Evolutionary conservation across 2,888 invertebrate genomes (phyloP), one percentile per base, ranked within the genome.

Genomic region (Brachypalpus laphriformis): DNA sequence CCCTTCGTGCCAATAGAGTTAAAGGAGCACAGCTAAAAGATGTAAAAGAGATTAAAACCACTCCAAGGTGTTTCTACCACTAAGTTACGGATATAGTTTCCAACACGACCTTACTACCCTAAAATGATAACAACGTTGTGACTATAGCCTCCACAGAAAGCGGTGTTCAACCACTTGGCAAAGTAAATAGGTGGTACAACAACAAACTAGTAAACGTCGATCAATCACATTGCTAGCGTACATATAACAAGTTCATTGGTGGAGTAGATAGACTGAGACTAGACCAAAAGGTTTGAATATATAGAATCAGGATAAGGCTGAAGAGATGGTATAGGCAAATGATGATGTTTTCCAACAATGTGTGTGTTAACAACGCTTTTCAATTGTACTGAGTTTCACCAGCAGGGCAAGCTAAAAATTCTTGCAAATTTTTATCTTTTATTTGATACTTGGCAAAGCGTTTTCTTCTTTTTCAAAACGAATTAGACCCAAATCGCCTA

Each of bases 291-390:
- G 16, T 56, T 56, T 1, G 28, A 56, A 56, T 3, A 3, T 56
- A 42, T 61, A 42, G 61, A 28, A 28, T 28, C 28, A 7, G 5
- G 7, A 28, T 28, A 6, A 28, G 28, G 28, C 28, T 28, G 25
- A 40, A 61, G 42, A 42, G 11, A 22, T 61, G 61, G 61, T 61
- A 61, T 20, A 22, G 40, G 61, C 42, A 40, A 61, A 61, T 61
- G 59, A 37, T 59, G 22, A 59, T 59, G 34, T 3, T 59, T 59
- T 16, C 59, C 9, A 34, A 16, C 16, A 59, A 34, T 25, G 59
- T 20, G 61, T 42, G 61, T 2, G 31, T 3, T 56, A 31, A 28
- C 4, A 56, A 3, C n/a, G 31, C 14, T 3, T 28, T 28, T n/a
- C 25, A 28, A 25, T 22, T 28, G 7, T 28, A 28, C 28, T 7